A percentile compares a stretch with the other conserved stretches of the same genome.
Conservation (phyloP, 2,888 invertebrate genomes). For the Tipula unca region DNA sequence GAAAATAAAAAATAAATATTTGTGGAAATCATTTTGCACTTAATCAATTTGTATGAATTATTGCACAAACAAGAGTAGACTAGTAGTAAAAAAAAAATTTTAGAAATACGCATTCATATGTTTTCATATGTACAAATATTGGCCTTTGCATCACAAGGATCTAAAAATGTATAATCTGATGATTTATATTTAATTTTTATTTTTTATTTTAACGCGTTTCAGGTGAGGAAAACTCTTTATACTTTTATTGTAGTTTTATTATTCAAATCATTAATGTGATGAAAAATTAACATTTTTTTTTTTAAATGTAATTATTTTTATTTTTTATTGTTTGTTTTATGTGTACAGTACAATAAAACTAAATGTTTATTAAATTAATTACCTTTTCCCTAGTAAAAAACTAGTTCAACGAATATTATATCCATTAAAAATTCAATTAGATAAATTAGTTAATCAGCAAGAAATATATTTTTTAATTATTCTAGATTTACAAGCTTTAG, state of each 20-base stretch:
- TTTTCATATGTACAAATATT: neutral
- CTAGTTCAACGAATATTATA: neutral
- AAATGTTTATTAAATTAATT: neutral
- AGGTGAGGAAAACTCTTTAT: neutral
- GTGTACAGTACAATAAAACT: neutral
- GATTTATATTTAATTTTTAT: neutral
- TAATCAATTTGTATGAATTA: neutral
- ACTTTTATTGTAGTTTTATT: neutral
- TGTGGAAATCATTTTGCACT: neutral
- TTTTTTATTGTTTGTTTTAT: neutral
- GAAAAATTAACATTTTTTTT: neutral
- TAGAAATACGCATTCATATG: neutral
- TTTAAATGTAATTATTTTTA: neutral
- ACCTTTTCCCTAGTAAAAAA: neutral
- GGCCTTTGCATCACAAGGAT: neutral
- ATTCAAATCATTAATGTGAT: neutral
- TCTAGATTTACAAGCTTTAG: neutral
- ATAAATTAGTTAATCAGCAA: neutral
- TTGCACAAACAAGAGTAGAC: neutral
- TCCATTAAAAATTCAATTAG: neutral
- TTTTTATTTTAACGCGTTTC: neutral
- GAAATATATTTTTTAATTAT: neutral
- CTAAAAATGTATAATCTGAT: neutral
- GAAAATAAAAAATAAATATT: neutral
- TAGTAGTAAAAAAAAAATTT: neutral